Evolutionary conservation across 2,888 invertebrate genomes (phyloP).

Genomic region (Tipula lateralis): DNA sequence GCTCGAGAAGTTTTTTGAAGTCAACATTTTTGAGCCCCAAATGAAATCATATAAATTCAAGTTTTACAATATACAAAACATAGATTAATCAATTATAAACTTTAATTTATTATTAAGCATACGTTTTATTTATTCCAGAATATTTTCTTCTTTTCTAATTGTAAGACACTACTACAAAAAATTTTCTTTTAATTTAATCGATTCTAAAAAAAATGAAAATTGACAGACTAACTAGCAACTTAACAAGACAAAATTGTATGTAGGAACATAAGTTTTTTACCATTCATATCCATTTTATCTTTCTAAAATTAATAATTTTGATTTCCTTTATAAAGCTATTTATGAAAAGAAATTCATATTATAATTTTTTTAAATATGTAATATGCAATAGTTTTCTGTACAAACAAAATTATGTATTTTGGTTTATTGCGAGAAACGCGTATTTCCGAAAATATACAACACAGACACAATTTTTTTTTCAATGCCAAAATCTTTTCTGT

Average conservation of each 20-base stretch:
- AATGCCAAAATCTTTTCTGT: not conserved
- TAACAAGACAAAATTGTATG: not conserved
- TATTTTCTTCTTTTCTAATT: not conserved
- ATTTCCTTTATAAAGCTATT: not conserved
- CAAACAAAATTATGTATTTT: not conserved
- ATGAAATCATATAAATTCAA: not conserved
- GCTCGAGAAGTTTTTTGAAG: not conserved
- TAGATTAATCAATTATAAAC: not conserved
- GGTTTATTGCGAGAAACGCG: not conserved
- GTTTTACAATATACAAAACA: too few relatives aligned
- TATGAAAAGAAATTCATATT: not conserved
- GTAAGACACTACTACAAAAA: not conserved
- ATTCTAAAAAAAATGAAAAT: not conserved
- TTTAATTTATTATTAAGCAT: not conserved
- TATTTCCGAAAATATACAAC: slow-evolving; percentile 6
- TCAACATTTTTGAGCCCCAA: not conserved
- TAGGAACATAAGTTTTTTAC: not conserved
- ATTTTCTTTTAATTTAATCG: not conserved
- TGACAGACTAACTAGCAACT: slow-evolving; percentile 19
- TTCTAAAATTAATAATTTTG: not conserved
- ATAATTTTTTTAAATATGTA: not conserved
- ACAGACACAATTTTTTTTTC: not conserved
- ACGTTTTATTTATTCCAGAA: not conserved
- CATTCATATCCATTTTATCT: not conserved
- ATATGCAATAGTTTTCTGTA: not conserved